Percentiles rank a stretch among this genome's conserved stretches.
These are phyloP conservation scores for Notothenia rossii DNA, from an alignment of 2,113 vertebrate genomes.

Conservation along the genomic window DNA sequence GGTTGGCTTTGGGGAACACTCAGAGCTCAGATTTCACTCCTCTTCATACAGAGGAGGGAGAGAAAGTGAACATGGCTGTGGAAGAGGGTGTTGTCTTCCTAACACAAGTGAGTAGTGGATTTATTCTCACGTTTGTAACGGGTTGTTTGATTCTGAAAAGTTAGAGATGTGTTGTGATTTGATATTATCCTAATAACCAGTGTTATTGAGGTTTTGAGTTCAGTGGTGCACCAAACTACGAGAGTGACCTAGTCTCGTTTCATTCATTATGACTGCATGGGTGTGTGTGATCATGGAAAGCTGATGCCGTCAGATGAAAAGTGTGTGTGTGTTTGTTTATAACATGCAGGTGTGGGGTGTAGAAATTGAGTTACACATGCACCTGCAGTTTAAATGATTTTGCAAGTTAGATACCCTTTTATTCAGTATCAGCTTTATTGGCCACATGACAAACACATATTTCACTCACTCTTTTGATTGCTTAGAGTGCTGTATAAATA, in stretches of 20 bases:
- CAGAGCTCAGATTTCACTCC: slow-evolving; percentile 67
- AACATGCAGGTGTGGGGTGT: not conserved
- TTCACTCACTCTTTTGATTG: too few relatives aligned
- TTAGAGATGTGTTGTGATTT: slow-evolving; percentile 9
- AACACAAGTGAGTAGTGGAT: slow-evolving; percentile 90
- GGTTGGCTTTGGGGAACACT: slow-evolving; percentile 36
- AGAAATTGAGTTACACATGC: not conserved
- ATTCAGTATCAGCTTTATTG: too few relatives aligned
- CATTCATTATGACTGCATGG: slow-evolving; percentile 9
- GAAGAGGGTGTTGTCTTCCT: slow-evolving; percentile 90
- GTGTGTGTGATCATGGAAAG: slow-evolving; percentile 8
- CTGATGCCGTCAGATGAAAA: slow-evolving; percentile 3
- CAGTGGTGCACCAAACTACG: not conserved
- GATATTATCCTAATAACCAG: not conserved
- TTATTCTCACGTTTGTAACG: not conserved
- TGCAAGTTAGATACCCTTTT: not conserved
- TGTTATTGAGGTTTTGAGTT: slow-evolving; percentile 11
- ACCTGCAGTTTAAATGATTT: not conserved
- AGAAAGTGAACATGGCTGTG: slow-evolving; percentile 89
- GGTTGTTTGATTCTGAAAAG: not conserved
- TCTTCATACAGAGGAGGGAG: slow-evolving; percentile 47
- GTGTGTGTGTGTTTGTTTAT: slow-evolving; percentile 13
- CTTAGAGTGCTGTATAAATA: too few relatives aligned
- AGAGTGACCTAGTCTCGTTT: slow-evolving; percentile 7
- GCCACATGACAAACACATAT: too few relatives aligned